A percentile compares a stretch with the other conserved stretches of the same genome.
phyloP scores from a whole-genome alignment of 2,113 vertebrate species.

The Eulemur macaco region DNA sequence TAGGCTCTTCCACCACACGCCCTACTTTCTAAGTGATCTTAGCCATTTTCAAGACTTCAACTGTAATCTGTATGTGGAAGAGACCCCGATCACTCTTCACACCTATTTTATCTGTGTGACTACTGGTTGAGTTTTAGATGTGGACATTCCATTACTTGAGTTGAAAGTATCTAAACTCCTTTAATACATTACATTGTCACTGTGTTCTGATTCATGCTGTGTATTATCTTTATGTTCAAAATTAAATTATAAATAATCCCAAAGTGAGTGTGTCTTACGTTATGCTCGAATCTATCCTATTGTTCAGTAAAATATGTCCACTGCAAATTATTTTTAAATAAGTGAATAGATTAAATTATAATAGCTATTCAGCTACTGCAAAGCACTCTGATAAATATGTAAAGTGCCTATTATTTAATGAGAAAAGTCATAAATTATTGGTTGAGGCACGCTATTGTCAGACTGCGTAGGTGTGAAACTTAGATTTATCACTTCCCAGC shows the following conservation, averaged over 20 bases:
- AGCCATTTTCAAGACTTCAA: background rate
- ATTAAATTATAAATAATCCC: background rate
- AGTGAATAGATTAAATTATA: background rate
- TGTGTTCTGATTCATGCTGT: background rate
- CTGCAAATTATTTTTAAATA: background rate
- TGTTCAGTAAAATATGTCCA: background rate
- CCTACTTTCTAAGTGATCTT: background rate
- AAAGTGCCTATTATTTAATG: background rate
- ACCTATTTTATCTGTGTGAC: background rate
- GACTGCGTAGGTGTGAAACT: background rate
- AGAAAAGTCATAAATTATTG: background rate
- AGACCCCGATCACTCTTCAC: background rate
- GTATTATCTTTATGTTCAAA: background rate
- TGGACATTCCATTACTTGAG: background rate
- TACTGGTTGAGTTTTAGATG: background rate
- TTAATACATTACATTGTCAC: background rate
- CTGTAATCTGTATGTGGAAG: background rate
- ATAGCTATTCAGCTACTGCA: background rate
- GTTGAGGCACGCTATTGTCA: background rate
- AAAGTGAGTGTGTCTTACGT: background rate
- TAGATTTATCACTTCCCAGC: background rate
- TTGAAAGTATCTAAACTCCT: background rate
- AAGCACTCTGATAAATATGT: background rate
- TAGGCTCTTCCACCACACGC: fast-evolving
- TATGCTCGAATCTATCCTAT: background rate